Evolutionary conservation across 2,888 invertebrate genomes (phyloP), one percentile per base, ranked within the genome.

Genomic region (Rhaphigaster nebulosa): DNA sequence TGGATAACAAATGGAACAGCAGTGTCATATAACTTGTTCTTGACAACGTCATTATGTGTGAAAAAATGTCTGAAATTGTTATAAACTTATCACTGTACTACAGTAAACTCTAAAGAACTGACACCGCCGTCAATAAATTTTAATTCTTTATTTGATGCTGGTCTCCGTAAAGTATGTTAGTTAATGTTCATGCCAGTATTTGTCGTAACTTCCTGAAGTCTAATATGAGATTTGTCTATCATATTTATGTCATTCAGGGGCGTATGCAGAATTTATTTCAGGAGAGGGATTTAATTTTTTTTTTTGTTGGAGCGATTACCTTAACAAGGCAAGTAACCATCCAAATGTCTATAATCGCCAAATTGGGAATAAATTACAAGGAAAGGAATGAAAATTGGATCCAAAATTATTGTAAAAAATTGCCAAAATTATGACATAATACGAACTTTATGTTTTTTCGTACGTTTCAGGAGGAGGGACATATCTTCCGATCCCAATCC

Each of bases 11-110:
- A 76, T 76, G 34, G 38, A 76, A 20, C 70, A 38, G 29, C 29
- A 76, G 70, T 76, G 70, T 76, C 34, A 20, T 38, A 76, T 76
- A 76, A 76, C 34, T 76, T 76, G 34, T 34, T 70, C 26, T 76
- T 12, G 70, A 76, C 70, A 76, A 76, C 23, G 38, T 38, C 38
- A 76, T 76, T 76, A 76, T 38, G 8, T 34, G 6, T 76, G 23
- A 10, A 76, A 76, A 38, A 34, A 23, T 4, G 8, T 18, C 70
- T 20, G 29, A 10, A 76, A 38, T 38, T 23, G 70, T 34, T 38
- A 23, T 38, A 38, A 70, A 70, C 70, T 20, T 70, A 70, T 76
- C 70, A 76, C 34, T 38, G 15, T 15, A 6, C 29, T 1, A 23
- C 38, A 76, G 38, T 38, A 38, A 38, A 76, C 23, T 34, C 38